Percentiles rank a stretch among this genome's conserved stretches.
Evolutionary conservation across 2,888 invertebrate species (phyloP).

Genomic region (Alcis repandata): DNA sequence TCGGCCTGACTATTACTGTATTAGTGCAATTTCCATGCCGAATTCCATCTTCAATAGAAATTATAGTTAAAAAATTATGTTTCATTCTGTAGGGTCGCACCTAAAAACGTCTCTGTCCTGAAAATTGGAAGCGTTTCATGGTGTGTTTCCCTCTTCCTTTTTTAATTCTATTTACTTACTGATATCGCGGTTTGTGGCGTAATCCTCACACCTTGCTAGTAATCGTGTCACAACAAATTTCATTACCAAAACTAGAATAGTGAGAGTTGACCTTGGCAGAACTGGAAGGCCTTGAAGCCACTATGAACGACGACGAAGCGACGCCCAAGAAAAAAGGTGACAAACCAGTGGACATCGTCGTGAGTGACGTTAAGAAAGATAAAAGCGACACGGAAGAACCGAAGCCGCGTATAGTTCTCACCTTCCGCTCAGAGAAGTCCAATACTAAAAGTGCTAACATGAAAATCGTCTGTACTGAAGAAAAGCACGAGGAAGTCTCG

Average conservation of each 20-base stretch:
- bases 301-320: slow-evolving; percentile 73
- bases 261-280: slow-evolving; percentile 50
- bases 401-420: slow-evolving; percentile 88
- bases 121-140: background rate
- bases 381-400: slow-evolving; percentile 73
- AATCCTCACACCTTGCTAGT: background rate
- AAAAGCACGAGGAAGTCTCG: slow-evolving; percentile 74
- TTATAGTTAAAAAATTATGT: too few relatives aligned
- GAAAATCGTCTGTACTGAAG: slow-evolving; percentile 82
- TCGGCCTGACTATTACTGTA: too few relatives aligned
- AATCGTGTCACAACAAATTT: slow-evolving; percentile 3
- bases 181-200: background rate
- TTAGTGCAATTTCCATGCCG: too few relatives aligned
- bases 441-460: slow-evolving; percentile 83
- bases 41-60: too few relatives aligned
- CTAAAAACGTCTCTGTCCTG: too few relatives aligned
- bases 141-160: background rate
- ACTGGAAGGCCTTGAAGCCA: slow-evolving; percentile 66
- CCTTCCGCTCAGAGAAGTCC: slow-evolving; percentile 88
- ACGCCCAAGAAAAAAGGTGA: slow-evolving; percentile 71
- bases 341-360: slow-evolving; percentile 61
- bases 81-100: too few relatives aligned
- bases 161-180: background rate
- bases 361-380: slow-evolving; percentile 69
- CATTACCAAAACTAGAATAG: slow-evolving; percentile 17